phyloP scores from a whole-genome alignment of 2,888 invertebrate genomes.

The Melieria picta region DNA sequence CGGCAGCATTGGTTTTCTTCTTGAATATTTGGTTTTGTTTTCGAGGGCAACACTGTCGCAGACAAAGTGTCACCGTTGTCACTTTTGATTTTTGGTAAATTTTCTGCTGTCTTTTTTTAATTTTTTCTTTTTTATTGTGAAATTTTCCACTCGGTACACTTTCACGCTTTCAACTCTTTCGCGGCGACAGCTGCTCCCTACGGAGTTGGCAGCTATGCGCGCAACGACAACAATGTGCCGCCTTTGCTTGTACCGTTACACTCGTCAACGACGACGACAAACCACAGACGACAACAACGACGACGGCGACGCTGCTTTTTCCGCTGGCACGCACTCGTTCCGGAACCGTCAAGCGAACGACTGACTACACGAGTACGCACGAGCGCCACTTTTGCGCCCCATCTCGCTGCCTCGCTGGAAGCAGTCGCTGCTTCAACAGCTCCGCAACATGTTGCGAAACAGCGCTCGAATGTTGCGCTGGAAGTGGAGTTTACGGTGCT shows the following conservation, averaged over 20 bases:
- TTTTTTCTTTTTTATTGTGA: not conserved
- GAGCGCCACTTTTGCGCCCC: constrained; percentile 34
- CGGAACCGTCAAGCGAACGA: constrained; percentile 53
- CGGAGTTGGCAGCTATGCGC: not conserved
- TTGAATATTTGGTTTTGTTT: no score
- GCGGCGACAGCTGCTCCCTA: not conserved
- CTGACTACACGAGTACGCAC: constrained; percentile 42
- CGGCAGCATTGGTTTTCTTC: no score
- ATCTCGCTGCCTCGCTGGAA: constrained; percentile 25
- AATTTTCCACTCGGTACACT: not conserved
- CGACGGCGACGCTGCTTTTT: constrained; percentile 18
- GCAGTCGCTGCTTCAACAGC: constrained; percentile 36
- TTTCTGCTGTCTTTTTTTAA: not conserved
- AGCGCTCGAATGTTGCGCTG: constrained; percentile 22
- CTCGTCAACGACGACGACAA: no score
- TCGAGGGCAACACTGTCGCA: not conserved
- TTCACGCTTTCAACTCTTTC: no score
- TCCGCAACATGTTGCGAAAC: constrained; percentile 31
- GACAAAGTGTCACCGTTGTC: constrained; percentile 30
- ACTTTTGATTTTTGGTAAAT: constrained; percentile 14
- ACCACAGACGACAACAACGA: no score
- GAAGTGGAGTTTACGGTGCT: not conserved
- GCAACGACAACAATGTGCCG: not conserved
- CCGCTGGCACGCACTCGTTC: constrained; percentile 49
- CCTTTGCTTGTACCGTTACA: no score